A percentile compares a stretch with the other conserved stretches of the same genome.
Conservation (phyloP, 1,140 invertebrate genomes). For the Drosophila tani region DNA sequence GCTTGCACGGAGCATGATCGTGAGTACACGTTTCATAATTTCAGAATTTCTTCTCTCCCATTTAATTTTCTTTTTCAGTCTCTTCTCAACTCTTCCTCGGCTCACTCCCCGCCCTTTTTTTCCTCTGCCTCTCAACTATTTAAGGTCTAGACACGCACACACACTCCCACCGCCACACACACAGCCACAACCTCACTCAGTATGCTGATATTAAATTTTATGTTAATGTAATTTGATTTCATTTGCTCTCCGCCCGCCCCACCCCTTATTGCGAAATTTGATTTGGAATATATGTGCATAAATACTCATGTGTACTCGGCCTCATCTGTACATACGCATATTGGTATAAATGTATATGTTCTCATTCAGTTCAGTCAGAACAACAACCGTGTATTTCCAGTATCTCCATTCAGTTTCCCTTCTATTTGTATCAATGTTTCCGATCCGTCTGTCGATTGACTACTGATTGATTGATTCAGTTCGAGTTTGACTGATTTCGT, state of each 20-base stretch:
- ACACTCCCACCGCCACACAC: slow-evolving; percentile 18
- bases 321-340: slow-evolving; percentile 27
- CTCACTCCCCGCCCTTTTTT: slow-evolving; percentile 22
- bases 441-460: slow-evolving; percentile 8
- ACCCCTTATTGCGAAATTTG: slow-evolving; percentile 30
- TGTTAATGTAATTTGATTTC: slow-evolving; percentile 77
- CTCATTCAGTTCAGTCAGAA: slow-evolving; percentile 9
- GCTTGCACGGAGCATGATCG: slow-evolving; percentile 94
- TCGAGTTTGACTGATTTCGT: slow-evolving; percentile 34
- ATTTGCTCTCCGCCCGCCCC: slow-evolving; percentile 21
- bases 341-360: slow-evolving; percentile 10
- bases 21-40: slow-evolving; percentile 88
- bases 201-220: slow-evolving; percentile 77
- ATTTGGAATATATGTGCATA: slow-evolving; percentile 48
- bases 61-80: slow-evolving; percentile 57
- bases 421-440: slow-evolving; percentile 44
- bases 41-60: slow-evolving; percentile 51
- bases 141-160: slow-evolving; percentile 47
- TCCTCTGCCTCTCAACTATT: slow-evolving; percentile 53
- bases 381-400: background rate
- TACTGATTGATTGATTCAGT: slow-evolving; percentile 36
- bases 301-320: slow-evolving; percentile 27
- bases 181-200: slow-evolving; percentile 21
- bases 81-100: slow-evolving; percentile 32
- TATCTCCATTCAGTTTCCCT: slow-evolving; percentile 24